Conservation (phyloP, 2,888 invertebrate genomes). For the Petrophora chlorosata region DNA sequence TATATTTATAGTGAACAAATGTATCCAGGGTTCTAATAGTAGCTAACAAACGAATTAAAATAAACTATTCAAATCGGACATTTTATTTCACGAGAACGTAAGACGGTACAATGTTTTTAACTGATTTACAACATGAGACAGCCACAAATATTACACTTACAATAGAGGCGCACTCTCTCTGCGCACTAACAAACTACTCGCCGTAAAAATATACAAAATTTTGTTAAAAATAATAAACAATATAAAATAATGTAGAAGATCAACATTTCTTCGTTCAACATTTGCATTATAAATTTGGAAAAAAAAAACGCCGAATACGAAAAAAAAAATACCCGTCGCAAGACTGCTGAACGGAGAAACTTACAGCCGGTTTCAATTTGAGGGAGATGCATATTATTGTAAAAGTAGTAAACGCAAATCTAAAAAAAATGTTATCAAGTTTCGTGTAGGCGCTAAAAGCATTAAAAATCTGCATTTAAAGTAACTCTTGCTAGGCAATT, state of each 20-base stretch:
- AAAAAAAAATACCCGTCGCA: constrained; percentile 50
- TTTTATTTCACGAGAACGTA: constrained; percentile 61
- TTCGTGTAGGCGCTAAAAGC: too few species aligned
- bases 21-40: not conserved
- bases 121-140: constrained; percentile 54
- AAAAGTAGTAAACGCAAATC: too few species aligned
- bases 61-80: constrained; percentile 38
- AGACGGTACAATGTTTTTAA: constrained; percentile 59
- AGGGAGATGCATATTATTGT: constrained; percentile 41
- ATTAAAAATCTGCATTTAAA: not conserved
- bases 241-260: constrained; percentile 24
- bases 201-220: constrained; percentile 44
- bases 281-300: constrained; percentile 63
- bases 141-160: constrained; percentile 71
- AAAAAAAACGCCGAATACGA: constrained; percentile 43
- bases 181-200: constrained; percentile 47
- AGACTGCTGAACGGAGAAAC: constrained; percentile 63
- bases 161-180: constrained; percentile 47
- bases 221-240: constrained; percentile 30
- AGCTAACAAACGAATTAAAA: not conserved
- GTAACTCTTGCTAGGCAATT: constrained; percentile 37
- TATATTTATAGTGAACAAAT: too few species aligned
- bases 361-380: constrained; percentile 23
- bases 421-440: too few species aligned
- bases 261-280: constrained; percentile 57